Base-by-base conservation (phyloP, 2,797 vertebrate genomes). In the Chelon auratus region DNA sequence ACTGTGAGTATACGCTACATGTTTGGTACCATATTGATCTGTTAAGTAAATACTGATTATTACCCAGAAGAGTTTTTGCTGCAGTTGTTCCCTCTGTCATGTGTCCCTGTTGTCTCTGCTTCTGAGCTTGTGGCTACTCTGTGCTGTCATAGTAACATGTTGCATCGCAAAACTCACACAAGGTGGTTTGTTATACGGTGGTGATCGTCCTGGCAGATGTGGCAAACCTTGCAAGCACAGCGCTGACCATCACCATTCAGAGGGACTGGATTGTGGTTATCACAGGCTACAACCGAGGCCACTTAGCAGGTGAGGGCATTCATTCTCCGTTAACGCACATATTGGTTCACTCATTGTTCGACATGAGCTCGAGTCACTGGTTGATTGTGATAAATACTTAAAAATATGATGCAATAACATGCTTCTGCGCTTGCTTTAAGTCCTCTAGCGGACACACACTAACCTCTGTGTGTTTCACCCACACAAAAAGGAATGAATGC, bases 151-250 rank as follows among this genome's bases (percentile, higher is more conserved):
- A 94, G 93, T 95, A 95, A 95, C 93, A 90, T 94, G 92, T 94
- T 92, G 92, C 93, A 94, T 95, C 93, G 77, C 91, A 92, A 92
- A 93, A 92, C 83, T 90, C 83, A 87, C 85, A 89, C 78, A 85
- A 95, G 94, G 93, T 93, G 91, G 91, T 93, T 92, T 95, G 94
- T 93, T 94, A 93, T 56, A 88, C 92, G 89, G 94, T 90, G 72
- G 92, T 94, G 90, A 95, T 95, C 87, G 37, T 90, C 83, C 91
- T 96, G 92, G 93, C 84, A 79, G 93, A 94, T 89, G 88, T 94
- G 88, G 94, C 90, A 39, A 96, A 95, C 87, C 94, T 93, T 73
- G 94, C 90, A 66, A 94, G 93, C 82, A 93, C 89, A 9, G 93
- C 89, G 9, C 88, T 95, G 86, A 94, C 92, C 82, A 89, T 92